Evolutionary conservation across 1,140 invertebrate genomes (phyloP).

Genomic region (Branchinecta lindahli): DNA sequence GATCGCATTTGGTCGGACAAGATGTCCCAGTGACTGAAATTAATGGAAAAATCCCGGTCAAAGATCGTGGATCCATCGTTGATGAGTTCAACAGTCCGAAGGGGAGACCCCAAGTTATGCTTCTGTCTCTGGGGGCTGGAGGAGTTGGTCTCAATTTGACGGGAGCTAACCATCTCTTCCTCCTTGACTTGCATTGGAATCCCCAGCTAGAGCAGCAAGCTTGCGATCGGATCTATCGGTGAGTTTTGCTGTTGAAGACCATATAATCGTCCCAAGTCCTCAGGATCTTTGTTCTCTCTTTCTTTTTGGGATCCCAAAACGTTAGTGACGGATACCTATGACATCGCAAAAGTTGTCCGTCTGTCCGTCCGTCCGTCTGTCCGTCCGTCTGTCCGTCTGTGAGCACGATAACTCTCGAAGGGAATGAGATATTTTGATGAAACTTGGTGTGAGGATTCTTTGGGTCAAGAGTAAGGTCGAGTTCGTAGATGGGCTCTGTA

Average conservation of each 20-base stretch:
- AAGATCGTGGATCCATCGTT: slow-evolving; percentile 42
- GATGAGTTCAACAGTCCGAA: slow-evolving; percentile 31
- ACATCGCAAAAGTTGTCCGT: too few species aligned
- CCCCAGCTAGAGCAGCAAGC: slow-evolving; percentile 81
- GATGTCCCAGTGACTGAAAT: slow-evolving; percentile 43
- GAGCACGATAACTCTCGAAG: too few species aligned
- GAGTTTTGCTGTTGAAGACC: neutral
- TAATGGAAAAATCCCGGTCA: slow-evolving; percentile 46
- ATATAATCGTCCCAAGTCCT: too few species aligned
- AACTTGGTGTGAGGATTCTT: too few species aligned
- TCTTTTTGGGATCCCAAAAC: too few species aligned
- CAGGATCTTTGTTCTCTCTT: too few species aligned
- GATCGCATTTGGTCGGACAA: slow-evolving; percentile 38
- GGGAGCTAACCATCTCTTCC: slow-evolving; percentile 73
- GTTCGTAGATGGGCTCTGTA: too few species aligned
- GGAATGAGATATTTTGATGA: too few species aligned
- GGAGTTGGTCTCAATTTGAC: slow-evolving; percentile 80
- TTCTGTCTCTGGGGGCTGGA: slow-evolving; percentile 72
- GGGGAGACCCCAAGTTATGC: slow-evolving; percentile 40
- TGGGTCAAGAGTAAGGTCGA: too few species aligned
- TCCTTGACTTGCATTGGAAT: slow-evolving; percentile 89
- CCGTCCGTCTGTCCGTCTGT: too few species aligned
- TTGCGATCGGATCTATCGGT: slow-evolving; percentile 71
- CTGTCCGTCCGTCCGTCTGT: too few species aligned
- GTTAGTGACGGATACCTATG: too few species aligned